Conservation (phyloP, 2,797 vertebrate species). For the Falco peregrinus region DNA sequence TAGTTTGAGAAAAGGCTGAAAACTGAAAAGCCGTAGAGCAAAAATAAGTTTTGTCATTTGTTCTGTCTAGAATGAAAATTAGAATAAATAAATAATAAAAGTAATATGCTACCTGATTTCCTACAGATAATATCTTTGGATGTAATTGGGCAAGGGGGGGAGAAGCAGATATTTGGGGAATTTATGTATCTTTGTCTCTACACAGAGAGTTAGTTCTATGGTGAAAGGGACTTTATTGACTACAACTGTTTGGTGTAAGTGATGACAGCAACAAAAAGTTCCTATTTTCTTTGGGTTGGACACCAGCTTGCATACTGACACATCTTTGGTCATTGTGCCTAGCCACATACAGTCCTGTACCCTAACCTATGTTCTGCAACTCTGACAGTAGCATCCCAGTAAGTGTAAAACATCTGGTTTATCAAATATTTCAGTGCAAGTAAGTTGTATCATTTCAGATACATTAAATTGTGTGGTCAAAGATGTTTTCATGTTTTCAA, state of each 20-base stretch:
- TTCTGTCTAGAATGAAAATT: background rate
- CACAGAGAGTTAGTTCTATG: background rate
- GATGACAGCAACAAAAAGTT: background rate
- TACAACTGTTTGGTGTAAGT: background rate
- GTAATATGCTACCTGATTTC: background rate
- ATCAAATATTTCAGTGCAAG: background rate
- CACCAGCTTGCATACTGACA: background rate
- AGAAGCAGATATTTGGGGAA: background rate
- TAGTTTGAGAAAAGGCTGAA: background rate
- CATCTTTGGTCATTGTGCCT: background rate
- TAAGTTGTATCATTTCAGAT: background rate
- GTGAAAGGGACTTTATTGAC: background rate
- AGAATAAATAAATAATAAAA: background rate
- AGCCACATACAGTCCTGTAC: background rate
- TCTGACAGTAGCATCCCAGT: background rate
- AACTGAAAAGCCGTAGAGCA: background rate
- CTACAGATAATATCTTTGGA: background rate
- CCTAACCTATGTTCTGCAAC: background rate
- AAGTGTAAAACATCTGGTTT: background rate
- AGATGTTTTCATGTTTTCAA: background rate
- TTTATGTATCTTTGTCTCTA: background rate
- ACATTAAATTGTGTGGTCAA: background rate
- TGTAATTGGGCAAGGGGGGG: background rate
- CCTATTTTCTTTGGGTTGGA: background rate
- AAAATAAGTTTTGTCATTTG: background rate